These are phyloP conservation scores for Lordiphosa fenestrarum DNA, from an alignment of 2,888 invertebrate genomes.

Conservation along the genomic window DNA sequence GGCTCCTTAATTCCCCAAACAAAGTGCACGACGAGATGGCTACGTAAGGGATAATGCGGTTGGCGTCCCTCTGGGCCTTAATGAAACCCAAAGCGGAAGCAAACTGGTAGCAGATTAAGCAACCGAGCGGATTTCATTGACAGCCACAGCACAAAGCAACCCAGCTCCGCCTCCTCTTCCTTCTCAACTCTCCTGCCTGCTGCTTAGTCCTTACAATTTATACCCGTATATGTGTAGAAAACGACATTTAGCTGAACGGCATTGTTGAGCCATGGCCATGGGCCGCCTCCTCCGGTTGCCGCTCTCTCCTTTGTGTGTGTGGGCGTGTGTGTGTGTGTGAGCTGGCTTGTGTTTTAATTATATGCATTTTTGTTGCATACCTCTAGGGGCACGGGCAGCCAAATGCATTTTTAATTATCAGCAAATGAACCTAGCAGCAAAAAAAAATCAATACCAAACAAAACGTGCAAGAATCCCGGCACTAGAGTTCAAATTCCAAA, in stretches of 20 bases:
- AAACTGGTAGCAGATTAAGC: constrained; percentile 67
- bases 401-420: constrained; percentile 73
- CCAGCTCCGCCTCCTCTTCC: neutral
- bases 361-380: constrained; percentile 63
- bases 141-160: constrained; percentile 21
- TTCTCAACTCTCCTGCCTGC: neutral
- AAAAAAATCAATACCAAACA: constrained; percentile 54
- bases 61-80: constrained; percentile 44
- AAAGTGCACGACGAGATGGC: constrained; percentile 22
- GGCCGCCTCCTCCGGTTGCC: constrained; percentile 1
- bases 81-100: constrained; percentile 72
- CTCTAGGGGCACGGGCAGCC: constrained; percentile 36
- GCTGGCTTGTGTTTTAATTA: constrained; percentile 57
- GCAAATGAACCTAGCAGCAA: constrained; percentile 23
- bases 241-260: constrained; percentile 28
- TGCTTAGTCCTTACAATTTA: neutral
- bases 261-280: constrained; percentile 16
- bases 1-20: constrained; percentile 45
- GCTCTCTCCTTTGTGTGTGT: constrained; percentile 2
- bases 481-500: constrained; percentile 4
- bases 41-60: constrained; percentile 49
- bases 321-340: constrained; percentile 2
- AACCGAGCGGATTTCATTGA: constrained; percentile 66
- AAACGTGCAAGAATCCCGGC: neutral
- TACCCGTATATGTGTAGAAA: constrained; percentile 4